Evolutionary conservation across 2,888 invertebrate genomes (phyloP).

Genomic region (Exocentrus adspersus): DNA sequence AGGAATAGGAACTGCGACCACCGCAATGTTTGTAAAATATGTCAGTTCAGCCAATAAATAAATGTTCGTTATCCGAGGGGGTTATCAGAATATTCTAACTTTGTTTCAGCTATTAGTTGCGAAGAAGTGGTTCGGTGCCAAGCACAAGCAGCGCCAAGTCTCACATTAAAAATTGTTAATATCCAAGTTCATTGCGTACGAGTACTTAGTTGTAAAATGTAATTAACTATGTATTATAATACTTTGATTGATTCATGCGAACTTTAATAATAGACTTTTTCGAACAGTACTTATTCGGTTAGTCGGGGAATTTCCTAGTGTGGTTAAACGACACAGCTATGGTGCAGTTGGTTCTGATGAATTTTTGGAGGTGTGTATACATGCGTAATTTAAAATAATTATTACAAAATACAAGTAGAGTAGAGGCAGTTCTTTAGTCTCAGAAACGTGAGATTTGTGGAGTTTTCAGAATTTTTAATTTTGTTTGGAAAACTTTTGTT

Average conservation of each 20-base stretch:
- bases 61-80: background rate
- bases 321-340: conserved; percentile 16
- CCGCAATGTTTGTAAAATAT: background rate
- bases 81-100: conserved; percentile 10
- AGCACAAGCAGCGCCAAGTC: conserved; percentile 10
- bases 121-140: conserved; percentile 22
- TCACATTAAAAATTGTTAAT: conserved; percentile 3
- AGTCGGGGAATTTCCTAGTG: no score
- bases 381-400: background rate
- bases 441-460: no score
- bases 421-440: no score
- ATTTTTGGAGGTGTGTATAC: conserved; percentile 46
- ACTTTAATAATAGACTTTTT: background rate
- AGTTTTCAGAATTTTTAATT: no score
- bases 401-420: no score
- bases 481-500: no score
- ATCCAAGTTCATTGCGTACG: conserved; percentile 19
- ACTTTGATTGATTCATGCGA: background rate
- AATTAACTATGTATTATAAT: background rate
- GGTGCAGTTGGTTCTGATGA: conserved; percentile 48
- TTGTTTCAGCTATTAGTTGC: conserved; percentile 5
- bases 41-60: background rate
- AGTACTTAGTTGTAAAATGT: background rate
- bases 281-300: no score
- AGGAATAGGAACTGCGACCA: background rate